phyloP scores from a whole-genome alignment of 2,797 vertebrate species.

The Urocyon cinereoargenteus region DNA sequence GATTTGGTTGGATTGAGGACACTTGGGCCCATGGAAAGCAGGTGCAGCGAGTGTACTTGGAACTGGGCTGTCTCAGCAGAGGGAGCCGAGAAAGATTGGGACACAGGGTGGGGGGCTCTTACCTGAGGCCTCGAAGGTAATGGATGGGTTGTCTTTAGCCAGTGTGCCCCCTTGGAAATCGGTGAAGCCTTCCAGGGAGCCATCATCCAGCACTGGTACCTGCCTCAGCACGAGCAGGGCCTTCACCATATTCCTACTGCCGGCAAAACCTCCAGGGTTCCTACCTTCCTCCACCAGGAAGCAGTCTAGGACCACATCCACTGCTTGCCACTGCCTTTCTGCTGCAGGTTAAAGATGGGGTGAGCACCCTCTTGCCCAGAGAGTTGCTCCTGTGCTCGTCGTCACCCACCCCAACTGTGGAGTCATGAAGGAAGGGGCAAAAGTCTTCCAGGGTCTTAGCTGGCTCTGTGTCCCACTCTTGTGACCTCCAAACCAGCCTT shows the following conservation, averaged over 20 bases:
- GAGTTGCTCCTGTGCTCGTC: background rate
- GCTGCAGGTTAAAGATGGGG: background rate
- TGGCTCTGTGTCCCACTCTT: background rate
- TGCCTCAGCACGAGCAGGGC: constrained; percentile 84
- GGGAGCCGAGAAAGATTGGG: background rate
- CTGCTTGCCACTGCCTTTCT: constrained; percentile 54
- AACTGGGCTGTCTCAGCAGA: background rate
- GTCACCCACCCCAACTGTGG: background rate
- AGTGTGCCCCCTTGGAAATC: constrained; percentile 82
- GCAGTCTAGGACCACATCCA: constrained; percentile 91
- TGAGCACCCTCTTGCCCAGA: background rate
- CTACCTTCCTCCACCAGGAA: constrained; percentile 87
- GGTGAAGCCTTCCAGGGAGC: constrained; percentile 86
- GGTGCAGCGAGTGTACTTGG: background rate
- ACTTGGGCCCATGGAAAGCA: background rate
- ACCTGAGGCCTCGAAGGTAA: constrained; percentile 80
- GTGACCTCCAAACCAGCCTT: background rate
- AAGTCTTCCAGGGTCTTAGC: background rate
- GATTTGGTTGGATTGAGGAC: background rate
- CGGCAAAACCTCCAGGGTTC: constrained; percentile 80
- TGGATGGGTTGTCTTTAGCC: background rate
- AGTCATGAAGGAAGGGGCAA: background rate
- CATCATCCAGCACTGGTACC: constrained; percentile 85
- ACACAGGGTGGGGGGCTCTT: background rate
- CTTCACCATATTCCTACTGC: constrained; percentile 83